These are phyloP conservation scores for Aspiorhynchus laticeps DNA, from an alignment of 2,113 vertebrate species.

Conservation along the genomic window DNA sequence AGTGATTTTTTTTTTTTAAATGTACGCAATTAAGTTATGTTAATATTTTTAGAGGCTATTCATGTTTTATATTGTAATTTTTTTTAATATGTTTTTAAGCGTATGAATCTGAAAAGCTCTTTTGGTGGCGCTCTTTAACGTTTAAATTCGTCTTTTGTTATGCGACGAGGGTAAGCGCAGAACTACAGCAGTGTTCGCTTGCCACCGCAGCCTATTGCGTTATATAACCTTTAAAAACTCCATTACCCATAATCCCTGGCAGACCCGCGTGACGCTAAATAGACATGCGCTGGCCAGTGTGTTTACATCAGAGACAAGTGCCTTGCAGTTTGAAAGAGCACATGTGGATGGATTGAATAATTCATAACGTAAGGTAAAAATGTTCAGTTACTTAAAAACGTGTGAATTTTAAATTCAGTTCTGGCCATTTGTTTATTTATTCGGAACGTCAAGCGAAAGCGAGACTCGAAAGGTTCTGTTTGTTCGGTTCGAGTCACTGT, in stretches of 20 bases:
- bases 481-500: background rate
- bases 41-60: background rate
- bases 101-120: background rate
- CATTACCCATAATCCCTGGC: slow-evolving; percentile 53
- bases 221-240: slow-evolving; percentile 49
- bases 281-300: slow-evolving; percentile 14
- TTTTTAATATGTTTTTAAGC: background rate
- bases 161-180: slow-evolving; percentile 42
- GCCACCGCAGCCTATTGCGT: background rate
- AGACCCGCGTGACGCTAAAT: slow-evolving; percentile 48
- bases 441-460: background rate
- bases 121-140: slow-evolving; percentile 52
- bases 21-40: background rate
- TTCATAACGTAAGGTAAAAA: slow-evolving; percentile 43
- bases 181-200: slow-evolving; percentile 37
- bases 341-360: slow-evolving; percentile 23
- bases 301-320: slow-evolving; percentile 34
- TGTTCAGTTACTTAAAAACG: background rate
- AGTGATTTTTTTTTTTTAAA: no score
- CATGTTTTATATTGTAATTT: background rate
- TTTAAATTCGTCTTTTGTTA: slow-evolving; percentile 48
- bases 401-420: background rate
- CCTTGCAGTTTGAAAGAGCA: slow-evolving; percentile 19
- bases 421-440: background rate
- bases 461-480: background rate